phyloP scores from a whole-genome alignment of 2,888 invertebrate species.

The Anarsia innoxiella region DNA sequence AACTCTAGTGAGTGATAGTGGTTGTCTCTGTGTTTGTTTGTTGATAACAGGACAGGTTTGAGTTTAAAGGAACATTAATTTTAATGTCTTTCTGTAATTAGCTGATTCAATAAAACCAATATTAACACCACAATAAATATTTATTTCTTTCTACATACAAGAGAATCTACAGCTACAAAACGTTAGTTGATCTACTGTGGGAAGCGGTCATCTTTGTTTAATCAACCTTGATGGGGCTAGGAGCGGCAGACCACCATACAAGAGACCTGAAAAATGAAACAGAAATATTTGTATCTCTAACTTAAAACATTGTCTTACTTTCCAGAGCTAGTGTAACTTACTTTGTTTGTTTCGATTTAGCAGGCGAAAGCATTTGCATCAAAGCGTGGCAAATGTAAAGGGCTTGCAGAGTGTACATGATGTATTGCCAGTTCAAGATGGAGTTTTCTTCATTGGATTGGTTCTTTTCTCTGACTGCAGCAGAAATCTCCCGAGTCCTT shows the following conservation, averaged over 20 bases:
- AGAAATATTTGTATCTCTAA: no score
- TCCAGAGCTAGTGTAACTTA: no score
- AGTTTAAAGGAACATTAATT: no score
- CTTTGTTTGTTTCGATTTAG: constrained; percentile 14
- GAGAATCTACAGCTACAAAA: constrained; percentile 26
- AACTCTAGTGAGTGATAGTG: no score
- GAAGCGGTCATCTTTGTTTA: constrained; percentile 23
- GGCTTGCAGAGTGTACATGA: constrained; percentile 52
- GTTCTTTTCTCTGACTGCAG: constrained; percentile 16
- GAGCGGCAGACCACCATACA: constrained; percentile 31
- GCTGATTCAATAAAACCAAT: not conserved
- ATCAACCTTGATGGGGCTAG: constrained; percentile 41
- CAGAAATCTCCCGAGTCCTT: not conserved
- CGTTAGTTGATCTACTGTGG: not conserved
- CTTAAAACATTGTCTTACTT: no score
- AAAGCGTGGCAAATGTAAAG: constrained; percentile 47
- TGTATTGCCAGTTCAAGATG: constrained; percentile 38
- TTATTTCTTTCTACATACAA: constrained; percentile 13
- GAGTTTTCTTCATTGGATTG: constrained; percentile 16
- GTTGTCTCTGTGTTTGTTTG: no score
- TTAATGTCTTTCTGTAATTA: not conserved
- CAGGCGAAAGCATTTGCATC: constrained; percentile 34
- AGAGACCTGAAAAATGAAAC: constrained; percentile 35
- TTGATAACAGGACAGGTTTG: no score
- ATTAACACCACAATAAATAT: constrained; percentile 5